phyloP scores from a whole-genome alignment of 1,140 invertebrate genomes.

The Radopholus similis region DNA sequence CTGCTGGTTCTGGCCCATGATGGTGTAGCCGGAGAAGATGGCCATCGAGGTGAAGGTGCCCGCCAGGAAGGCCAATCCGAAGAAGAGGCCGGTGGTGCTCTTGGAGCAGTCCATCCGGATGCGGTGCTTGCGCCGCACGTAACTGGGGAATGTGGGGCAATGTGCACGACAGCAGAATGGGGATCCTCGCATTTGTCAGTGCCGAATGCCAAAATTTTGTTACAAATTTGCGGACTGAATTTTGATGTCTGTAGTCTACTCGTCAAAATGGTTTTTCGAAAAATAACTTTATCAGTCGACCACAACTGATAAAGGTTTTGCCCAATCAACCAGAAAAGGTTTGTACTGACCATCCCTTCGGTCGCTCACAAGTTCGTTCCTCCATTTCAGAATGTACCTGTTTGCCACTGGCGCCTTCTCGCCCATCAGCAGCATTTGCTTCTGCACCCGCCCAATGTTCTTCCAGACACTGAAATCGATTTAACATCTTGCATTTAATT shows the following conservation, averaged over 20 bases:
- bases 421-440: background rate
- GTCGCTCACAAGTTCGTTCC: background rate
- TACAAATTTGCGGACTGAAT: too few species aligned
- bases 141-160: too few species aligned
- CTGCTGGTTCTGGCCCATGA: conserved; percentile 35
- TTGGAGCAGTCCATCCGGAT: conserved; percentile 58
- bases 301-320: background rate
- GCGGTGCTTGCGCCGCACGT: conserved; percentile 49
- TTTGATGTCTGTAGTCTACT: too few species aligned
- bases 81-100: conserved; percentile 40
- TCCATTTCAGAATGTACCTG: conserved; percentile 19
- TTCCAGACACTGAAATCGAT: conserved; percentile 5
- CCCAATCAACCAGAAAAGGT: background rate
- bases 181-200: too few species aligned
- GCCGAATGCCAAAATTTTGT: too few species aligned
- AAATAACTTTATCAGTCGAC: too few species aligned
- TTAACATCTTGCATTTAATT: background rate
- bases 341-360: background rate
- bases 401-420: background rate
- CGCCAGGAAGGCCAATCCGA: conserved; percentile 54
- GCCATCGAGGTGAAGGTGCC: conserved; percentile 59
- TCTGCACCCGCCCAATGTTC: conserved; percentile 25
- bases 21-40: conserved; percentile 54
- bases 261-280: too few species aligned
- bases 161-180: too few species aligned